Evolutionary conservation across 2,888 invertebrate genomes (phyloP).

Genomic region (Latrodectus hesperus): DNA sequence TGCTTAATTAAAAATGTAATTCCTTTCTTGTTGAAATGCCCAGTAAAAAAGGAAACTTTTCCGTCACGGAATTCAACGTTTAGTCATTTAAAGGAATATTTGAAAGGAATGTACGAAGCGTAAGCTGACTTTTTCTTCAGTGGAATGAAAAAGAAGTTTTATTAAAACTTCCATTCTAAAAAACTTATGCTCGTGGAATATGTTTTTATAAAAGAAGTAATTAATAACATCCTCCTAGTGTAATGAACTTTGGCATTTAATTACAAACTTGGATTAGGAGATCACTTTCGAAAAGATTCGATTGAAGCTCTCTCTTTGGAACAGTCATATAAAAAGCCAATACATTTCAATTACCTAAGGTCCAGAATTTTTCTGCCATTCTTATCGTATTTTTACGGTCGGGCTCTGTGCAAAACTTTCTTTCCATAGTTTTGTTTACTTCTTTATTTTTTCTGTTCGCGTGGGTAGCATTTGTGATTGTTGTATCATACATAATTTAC

Average conservation of each 20-base stretch:
- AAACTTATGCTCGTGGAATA: neutral
- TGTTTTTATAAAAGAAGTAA: neutral
- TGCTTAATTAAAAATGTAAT: too few relatives aligned
- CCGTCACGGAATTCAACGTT: too few relatives aligned
- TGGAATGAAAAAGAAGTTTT: neutral
- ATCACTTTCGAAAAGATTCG: conserved; percentile 9
- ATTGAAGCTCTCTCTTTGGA: conserved; percentile 13
- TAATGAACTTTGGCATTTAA: conserved; percentile 35
- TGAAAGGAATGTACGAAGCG: too few relatives aligned
- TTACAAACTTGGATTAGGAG: conserved; percentile 25
- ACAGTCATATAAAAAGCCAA: conserved; percentile 17
- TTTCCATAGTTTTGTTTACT: neutral
- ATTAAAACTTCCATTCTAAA: conserved; percentile 1
- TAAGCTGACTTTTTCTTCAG: too few relatives aligned
- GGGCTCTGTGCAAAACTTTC: neutral
- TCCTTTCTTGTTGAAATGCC: too few relatives aligned
- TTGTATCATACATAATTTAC: neutral
- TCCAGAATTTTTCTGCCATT: neutral
- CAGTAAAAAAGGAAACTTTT: too few relatives aligned
- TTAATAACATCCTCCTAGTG: neutral
- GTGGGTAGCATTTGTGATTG: neutral
- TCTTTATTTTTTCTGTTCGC: neutral
- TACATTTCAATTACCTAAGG: conserved; percentile 11
- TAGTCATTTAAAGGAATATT: too few relatives aligned
- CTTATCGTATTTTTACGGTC: neutral